Evolutionary conservation across 2,888 invertebrate species (phyloP).

Genomic region (Euplagia quadripunctaria): DNA sequence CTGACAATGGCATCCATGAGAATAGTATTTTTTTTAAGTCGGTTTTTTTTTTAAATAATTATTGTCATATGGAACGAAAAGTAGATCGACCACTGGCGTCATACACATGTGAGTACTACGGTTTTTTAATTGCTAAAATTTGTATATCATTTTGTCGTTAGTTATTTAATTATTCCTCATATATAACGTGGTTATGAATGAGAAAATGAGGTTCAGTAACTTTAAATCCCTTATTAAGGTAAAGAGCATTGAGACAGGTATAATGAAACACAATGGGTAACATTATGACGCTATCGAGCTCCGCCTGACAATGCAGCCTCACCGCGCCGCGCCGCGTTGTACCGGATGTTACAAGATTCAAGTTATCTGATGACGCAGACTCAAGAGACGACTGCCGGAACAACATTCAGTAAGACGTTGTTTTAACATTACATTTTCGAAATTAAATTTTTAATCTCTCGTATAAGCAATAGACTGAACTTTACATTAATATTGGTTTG

Average conservation of each 20-base stretch:
- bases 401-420: conserved; percentile 13
- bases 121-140: no score
- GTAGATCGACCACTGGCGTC: no score
- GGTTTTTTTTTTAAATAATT: no score
- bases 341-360: conserved; percentile 17
- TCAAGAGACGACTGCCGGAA: conserved; percentile 21
- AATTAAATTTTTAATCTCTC: background rate
- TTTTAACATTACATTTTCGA: conserved; percentile 1
- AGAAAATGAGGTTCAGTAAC: background rate
- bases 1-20: no score
- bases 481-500: background rate
- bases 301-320: background rate
- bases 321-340: background rate
- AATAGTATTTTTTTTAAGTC: no score
- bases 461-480: background rate
- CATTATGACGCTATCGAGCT: conserved; percentile 22
- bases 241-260: background rate
- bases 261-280: conserved; percentile 14
- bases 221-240: conserved; percentile 4
- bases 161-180: no score
- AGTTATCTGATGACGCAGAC: conserved; percentile 40
- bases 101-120: no score
- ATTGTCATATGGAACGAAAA: no score
- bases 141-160: no score
- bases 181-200: no score